Evolutionary conservation across 2,888 invertebrate genomes (phyloP).

Genomic region (Lomographa bimaculata): DNA sequence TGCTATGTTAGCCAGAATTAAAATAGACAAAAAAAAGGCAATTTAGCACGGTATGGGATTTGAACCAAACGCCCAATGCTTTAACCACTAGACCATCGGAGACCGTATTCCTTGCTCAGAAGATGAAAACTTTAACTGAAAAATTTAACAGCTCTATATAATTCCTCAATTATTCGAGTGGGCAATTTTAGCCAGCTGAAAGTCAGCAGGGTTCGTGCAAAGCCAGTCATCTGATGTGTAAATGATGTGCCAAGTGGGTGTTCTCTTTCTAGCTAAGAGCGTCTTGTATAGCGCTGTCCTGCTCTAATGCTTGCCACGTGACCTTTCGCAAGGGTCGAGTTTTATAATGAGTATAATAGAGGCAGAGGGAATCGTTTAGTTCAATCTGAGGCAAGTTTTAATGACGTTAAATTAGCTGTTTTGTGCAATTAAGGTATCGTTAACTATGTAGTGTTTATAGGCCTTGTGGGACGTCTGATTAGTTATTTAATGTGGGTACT

Average conservation of each 20-base stretch:
- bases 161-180: slow-evolving; percentile 54
- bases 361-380: slow-evolving; percentile 47
- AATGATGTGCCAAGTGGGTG: slow-evolving; percentile 54
- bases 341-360: slow-evolving; percentile 42
- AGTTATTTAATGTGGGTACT: no score
- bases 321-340: slow-evolving; percentile 36
- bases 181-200: slow-evolving; percentile 56
- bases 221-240: slow-evolving; percentile 67
- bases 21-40: no score
- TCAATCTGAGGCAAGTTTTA: slow-evolving; percentile 43
- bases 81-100: no score
- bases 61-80: no score
- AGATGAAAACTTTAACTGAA: no score
- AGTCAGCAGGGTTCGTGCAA: slow-evolving; percentile 46
- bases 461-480: not conserved
- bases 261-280: slow-evolving; percentile 22
- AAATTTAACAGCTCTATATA: slow-evolving; percentile 43
- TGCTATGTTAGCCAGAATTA: no score
- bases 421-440: slow-evolving; percentile 9
- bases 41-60: no score
- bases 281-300: slow-evolving; percentile 20
- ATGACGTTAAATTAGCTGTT: slow-evolving; percentile 29
- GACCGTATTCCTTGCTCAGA: no score
- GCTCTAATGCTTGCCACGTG: slow-evolving; percentile 29
- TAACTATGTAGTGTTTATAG: not conserved